Percentiles rank a stretch among this genome's conserved stretches.
phyloP scores from a whole-genome alignment of 2,888 invertebrate genomes.

The Sinohyriopsis cumingii region DNA sequence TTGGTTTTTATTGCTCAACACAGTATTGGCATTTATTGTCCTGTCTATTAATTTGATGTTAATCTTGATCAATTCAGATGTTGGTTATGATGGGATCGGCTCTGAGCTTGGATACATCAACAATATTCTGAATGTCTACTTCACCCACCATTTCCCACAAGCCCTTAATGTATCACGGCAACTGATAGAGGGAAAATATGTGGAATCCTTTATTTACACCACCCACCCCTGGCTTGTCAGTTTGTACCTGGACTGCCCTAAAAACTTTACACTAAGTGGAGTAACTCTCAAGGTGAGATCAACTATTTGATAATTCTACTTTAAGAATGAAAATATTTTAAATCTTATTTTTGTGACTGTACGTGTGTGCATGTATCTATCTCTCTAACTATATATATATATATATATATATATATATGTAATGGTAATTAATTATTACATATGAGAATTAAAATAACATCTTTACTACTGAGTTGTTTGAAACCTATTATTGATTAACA shows the following conservation, averaged over 20 bases:
- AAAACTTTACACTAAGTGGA: conserved; percentile 46
- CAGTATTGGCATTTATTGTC: background rate
- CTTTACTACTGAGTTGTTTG: no score
- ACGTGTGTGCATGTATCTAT: background rate
- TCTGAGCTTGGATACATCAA: conserved; percentile 56
- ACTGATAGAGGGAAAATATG: conserved; percentile 46
- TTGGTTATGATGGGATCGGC: conserved; percentile 62
- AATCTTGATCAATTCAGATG: conserved; percentile 51
- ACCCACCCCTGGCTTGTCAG: conserved; percentile 68
- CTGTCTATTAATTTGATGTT: no score
- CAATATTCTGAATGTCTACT: conserved; percentile 64
- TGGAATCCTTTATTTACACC: conserved; percentile 63
- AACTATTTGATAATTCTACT: background rate
- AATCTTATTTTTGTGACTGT: background rate
- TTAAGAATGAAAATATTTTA: background rate
- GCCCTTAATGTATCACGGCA: conserved; percentile 50
- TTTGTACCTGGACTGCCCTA: conserved; percentile 64
- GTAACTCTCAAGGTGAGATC: conserved; percentile 53
- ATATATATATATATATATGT: no score
- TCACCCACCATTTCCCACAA: conserved; percentile 60
- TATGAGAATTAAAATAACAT: background rate
- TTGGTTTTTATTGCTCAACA: no score
- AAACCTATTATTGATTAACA: no score
- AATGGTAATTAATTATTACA: no score
- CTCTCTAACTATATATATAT: no score